Evolutionary conservation across 1,140 invertebrate genomes (phyloP).

Genomic region (Sycophaga agraensis): DNA sequence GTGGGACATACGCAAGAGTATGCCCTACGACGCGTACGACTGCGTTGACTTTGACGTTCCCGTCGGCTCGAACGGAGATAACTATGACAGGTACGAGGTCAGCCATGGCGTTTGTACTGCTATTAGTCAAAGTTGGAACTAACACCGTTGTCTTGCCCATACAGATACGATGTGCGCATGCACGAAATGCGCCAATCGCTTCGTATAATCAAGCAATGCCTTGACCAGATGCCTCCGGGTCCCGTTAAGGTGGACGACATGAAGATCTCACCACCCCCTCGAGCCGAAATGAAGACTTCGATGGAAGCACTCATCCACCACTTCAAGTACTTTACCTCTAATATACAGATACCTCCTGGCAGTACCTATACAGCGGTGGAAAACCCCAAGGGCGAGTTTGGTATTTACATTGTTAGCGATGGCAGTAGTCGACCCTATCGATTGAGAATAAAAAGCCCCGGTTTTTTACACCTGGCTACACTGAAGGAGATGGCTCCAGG

Average conservation of each 20-base stretch:
- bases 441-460: constrained; percentile 96
- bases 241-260: constrained; percentile 95
- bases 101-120: too few species aligned
- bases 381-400: constrained; percentile 98
- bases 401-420: constrained; percentile 96
- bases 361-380: constrained; percentile 94
- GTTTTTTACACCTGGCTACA: constrained; percentile 90
- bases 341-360: constrained; percentile 95
- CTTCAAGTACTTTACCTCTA: constrained; percentile 97
- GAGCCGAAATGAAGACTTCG: constrained; percentile 94
- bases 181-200: constrained; percentile 97
- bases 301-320: constrained; percentile 99
- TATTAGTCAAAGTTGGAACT: too few species aligned
- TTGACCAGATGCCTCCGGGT: constrained; percentile 95
- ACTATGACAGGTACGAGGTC: constrained; percentile 93
- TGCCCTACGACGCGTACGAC: constrained; percentile 96
- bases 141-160: too few species aligned
- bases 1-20: constrained; percentile 93
- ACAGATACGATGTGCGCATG: constrained; percentile 80
- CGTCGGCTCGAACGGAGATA: constrained; percentile 91
- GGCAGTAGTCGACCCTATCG: constrained; percentile 92
- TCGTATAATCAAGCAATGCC: constrained; percentile 91
- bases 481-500: constrained; percentile 84
- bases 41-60: constrained; percentile 95
- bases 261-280: constrained; percentile 86